Evolutionary conservation across 2,113 vertebrate species (phyloP), one percentile per base, ranked within the genome.

Genomic region (Saimiri boliviensis): DNA sequence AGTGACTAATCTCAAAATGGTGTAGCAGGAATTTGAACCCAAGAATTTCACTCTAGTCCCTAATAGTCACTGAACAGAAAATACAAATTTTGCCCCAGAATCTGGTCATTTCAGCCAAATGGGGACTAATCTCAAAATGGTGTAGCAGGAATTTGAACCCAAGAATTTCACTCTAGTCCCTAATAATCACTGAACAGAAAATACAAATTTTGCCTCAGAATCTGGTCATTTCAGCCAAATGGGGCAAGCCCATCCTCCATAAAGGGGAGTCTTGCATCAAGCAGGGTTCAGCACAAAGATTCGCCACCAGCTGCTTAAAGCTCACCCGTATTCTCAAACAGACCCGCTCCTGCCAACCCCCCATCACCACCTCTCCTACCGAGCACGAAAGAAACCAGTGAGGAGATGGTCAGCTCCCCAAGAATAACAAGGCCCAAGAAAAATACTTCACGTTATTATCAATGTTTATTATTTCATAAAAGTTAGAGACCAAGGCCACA

Each of bases 391-490:
- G 63, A 73, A 49, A 63, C 12, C 71, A 25, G 19, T 2, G 35
- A 63, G 25, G 52, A 11, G 10, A 27, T 42, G 14, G 68, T 35
- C 89, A 54, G n/a, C 6, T 79, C 74, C 42, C 74, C 74, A 70
- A 25, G 58, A 52, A 9, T 13, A 32, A 45, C 47, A 20, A 40
- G 74, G 45, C 49, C 40, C 86, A 79, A 49, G 58, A 71, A 66
- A 79, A 93, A 88, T 47, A 87, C 84, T 66, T 40, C 11, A 8
- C 19, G 32, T n/a, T n/a, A 35, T 77, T 93, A 17, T 89, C 40
- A 94, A 23, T 13, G 35, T 98, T 98, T 98, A 98, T 98, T 98
- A 92, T 86, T 94, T 92, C 77, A 97, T 9, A 11, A 8, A 94
- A 94, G 87, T 93, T 85, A 68, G 82, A 37, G 11, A 83, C 76